Evolutionary conservation across 1,140 invertebrate genomes (phyloP).

Genomic region (Bemisia tabaci): DNA sequence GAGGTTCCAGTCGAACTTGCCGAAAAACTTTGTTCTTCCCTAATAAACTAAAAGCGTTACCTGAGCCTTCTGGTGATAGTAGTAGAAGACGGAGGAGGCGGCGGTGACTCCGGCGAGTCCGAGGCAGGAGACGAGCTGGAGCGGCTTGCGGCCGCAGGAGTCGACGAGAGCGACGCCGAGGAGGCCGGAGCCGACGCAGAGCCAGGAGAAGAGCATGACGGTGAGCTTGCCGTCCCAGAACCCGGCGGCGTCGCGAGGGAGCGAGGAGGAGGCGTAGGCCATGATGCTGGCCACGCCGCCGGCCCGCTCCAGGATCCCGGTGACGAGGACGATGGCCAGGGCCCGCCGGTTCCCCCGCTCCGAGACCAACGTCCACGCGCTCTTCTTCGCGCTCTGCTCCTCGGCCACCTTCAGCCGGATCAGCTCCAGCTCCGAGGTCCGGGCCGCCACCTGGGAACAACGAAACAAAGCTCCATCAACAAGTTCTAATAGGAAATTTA

Average conservation of each 20-base stretch:
- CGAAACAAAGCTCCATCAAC: too few species aligned
- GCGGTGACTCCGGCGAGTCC: slow-evolving; percentile 7
- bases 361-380: slow-evolving; percentile 12
- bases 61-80: background rate
- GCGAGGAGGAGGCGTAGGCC: slow-evolving; percentile 60
- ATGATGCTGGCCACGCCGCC: slow-evolving; percentile 58
- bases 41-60: too few species aligned
- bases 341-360: slow-evolving; percentile 34
- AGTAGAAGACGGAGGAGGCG: slow-evolving; percentile 6
- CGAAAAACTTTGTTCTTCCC: too few species aligned
- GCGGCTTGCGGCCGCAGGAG: slow-evolving; percentile 33
- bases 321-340: slow-evolving; percentile 43
- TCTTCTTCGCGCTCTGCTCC: slow-evolving; percentile 20
- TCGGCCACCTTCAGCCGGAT: slow-evolving; percentile 18
- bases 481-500: too few species aligned
- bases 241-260: slow-evolving; percentile 36
- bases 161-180: slow-evolving; percentile 33
- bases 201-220: slow-evolving; percentile 11
- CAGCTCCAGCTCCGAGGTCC: slow-evolving; percentile 9
- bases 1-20: too few species aligned
- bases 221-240: background rate
- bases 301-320: slow-evolving; percentile 60
- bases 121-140: slow-evolving; percentile 34
- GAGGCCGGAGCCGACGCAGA: slow-evolving; percentile 29
- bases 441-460: too few species aligned